Conservation (phyloP, 2,888 invertebrate species). For the Notocelia uddmanniana region DNA sequence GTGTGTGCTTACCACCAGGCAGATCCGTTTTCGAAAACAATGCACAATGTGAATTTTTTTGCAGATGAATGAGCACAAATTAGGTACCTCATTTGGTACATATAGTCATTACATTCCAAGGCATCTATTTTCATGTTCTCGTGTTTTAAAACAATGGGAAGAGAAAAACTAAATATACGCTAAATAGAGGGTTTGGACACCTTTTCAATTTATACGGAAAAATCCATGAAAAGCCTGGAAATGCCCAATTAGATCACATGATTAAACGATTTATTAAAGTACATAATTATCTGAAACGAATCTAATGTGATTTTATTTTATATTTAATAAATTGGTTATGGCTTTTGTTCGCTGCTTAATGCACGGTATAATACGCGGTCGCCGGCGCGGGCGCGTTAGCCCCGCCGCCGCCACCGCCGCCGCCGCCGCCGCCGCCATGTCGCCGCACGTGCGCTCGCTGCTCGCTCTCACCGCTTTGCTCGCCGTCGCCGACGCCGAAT, state of each 20-base stretch:
- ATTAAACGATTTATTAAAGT: neutral
- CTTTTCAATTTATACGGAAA: neutral
- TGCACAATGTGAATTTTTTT: too few species aligned
- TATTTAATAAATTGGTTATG: neutral
- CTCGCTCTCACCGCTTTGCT: neutral
- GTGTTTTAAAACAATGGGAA: too few species aligned
- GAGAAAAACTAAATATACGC: too few species aligned
- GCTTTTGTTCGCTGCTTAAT: neutral
- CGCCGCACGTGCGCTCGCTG: neutral
- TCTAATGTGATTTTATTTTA: neutral
- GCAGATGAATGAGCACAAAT: too few species aligned
- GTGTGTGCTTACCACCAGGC: too few species aligned
- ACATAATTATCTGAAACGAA: neutral
- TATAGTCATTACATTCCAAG: too few species aligned
- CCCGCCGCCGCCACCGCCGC: neutral
- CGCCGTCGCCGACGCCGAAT: neutral
- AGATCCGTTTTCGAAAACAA: too few species aligned
- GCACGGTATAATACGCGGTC: neutral
- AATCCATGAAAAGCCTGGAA: neutral
- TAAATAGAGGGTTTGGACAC: too few species aligned
- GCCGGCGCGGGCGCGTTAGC: neutral
- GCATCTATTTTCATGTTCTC: too few species aligned
- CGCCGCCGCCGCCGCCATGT: conserved; percentile 1
- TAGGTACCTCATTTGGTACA: too few species aligned
- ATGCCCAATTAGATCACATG: neutral